Base-by-base conservation (phyloP, 2,888 invertebrate genomes). In the Leptura quadrifasciata region DNA sequence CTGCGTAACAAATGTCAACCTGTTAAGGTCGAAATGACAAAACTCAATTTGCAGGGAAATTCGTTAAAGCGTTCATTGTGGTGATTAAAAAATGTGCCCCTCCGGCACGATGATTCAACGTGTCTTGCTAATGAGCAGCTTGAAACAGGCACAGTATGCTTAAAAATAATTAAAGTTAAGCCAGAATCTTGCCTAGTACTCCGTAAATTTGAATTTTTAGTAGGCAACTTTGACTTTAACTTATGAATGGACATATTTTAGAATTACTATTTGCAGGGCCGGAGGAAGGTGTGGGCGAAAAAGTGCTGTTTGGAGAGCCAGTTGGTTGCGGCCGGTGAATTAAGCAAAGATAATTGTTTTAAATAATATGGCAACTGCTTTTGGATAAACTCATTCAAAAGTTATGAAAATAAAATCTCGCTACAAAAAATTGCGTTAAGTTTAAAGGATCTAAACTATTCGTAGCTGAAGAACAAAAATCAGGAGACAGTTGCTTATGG, bases 101-200 rank as follows among this genome's bases (percentile, higher is more conserved):
- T n/a, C 47, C 3, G 47, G 47, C 47, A 47, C 47, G 47, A 15
- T 47, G 47, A 47, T 47, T 47, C 47, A 47, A 47, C 47, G 47
- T 47, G 2, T 39, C 12, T 39, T 39, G 39, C 17, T 47, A 47
- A 47, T n/a, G 47, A 47, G 47, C 47, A 47, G n/a, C 17, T 47
- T 47, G n/a, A 47, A 47, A 47, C 4, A 47, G 47, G 47, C 47
- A 12, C n/a, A 27, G 21, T 27, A 27, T 60, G 60, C 60, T 27
- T 60, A 60, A 60, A 60, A 60, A 60, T 60, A 60, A 60, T 24
- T 27, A 60, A 15, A n/a, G 27, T 24, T 27, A 24, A 60, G 27
- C 21, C 24, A 60, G n/a, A 21, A 60, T 60, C 60, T 27, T 27
- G n/a, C 21, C n/a, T 60, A 21, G n/a, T 47, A 47, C 15, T 47